Evolutionary conservation across 2,888 invertebrate genomes (phyloP), one percentile per base, ranked within the genome.

Genomic region (Tholera decimalis): DNA sequence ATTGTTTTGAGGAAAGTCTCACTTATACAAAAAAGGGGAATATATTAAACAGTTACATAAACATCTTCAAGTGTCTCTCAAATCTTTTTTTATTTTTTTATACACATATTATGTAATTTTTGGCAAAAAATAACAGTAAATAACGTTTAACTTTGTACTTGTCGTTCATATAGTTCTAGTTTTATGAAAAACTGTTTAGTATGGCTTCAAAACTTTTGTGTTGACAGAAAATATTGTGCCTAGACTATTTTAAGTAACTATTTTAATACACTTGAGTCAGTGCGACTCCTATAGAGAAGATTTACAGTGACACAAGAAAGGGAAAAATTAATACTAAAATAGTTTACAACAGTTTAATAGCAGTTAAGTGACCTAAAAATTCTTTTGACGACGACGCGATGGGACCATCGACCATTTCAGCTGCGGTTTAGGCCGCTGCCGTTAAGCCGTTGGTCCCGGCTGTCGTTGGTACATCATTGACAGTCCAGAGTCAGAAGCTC

Each of bases 41-140:
- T 68, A 69, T 68, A 80, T 80, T 80, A 78, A 65, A 81, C 69
- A 66, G 69, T 67, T 47, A 62, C 65, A 79, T 79, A 82, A 82
- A 82, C 77, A 82, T 77, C 63, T 68, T 70, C 69, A 74, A 79
- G 80, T 77, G 65, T 68, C 77, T 67, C 35, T 63, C 63, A 66
- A 54, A 71, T 63, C 60, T 67, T 50, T 46, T 68, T 73, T 69
- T 69, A 72, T 74, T 67, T 72, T 68, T 74, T 79, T 77, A 62
- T 59, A n/a, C n/a, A n/a, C n/a, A n/a, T n/a, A n/a, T n/a, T n/a
- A n/a, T n/a, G n/a, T n/a, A n/a, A n/a, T n/a, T n/a, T n/a, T 59
- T 77, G 56, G 70, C 53, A 56, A 73, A 49, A 60, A 41, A 76
- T 44, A 72, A 56, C n/a, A 80, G 68, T 77, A 77, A 70, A 82